Percentiles rank a stretch among this genome's conserved stretches.
Evolutionary conservation across 2,888 invertebrate species (phyloP).

Genomic region (Clistopyga incitator): DNA sequence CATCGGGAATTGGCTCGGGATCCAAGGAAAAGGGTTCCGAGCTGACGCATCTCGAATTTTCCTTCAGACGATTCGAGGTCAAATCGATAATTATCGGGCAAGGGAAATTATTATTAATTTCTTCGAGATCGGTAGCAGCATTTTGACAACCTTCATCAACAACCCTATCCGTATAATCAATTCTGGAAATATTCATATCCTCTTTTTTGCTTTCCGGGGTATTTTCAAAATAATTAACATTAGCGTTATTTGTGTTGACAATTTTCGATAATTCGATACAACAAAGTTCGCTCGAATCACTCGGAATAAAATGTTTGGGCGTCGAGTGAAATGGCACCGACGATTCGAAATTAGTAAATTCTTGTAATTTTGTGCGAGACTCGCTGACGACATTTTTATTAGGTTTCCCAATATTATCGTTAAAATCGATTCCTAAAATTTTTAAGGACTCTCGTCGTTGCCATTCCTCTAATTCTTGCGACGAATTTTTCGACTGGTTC

Average conservation of each 20-base stretch:
- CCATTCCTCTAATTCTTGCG: constrained; percentile 1
- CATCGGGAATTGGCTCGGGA: constrained; percentile 53
- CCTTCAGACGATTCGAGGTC: constrained; percentile 30
- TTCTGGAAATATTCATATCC: not conserved
- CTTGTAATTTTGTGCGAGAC: constrained; percentile 5
- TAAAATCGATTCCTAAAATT: not conserved
- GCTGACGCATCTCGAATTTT: constrained; percentile 34
- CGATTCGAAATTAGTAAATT: constrained; percentile 32
- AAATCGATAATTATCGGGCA: constrained; percentile 35
- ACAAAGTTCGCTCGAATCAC: not conserved
- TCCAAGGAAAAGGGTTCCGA: constrained; percentile 1
- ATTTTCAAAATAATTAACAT: not conserved
- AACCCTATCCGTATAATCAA: not conserved
- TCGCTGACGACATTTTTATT: not conserved
- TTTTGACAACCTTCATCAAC: not conserved
- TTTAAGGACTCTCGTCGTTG: not conserved
- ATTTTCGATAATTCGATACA: not conserved
- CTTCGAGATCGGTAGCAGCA: not conserved
- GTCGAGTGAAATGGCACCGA: constrained; percentile 20
- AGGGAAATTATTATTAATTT: not conserved
- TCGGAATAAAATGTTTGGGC: not conserved
- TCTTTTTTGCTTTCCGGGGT: not conserved
- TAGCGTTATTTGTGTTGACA: not conserved
- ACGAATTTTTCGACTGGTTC: not conserved
- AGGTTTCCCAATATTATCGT: not conserved